Conservation (phyloP, 2,888 invertebrate species). For the Zaprionus lineosus region DNA sequence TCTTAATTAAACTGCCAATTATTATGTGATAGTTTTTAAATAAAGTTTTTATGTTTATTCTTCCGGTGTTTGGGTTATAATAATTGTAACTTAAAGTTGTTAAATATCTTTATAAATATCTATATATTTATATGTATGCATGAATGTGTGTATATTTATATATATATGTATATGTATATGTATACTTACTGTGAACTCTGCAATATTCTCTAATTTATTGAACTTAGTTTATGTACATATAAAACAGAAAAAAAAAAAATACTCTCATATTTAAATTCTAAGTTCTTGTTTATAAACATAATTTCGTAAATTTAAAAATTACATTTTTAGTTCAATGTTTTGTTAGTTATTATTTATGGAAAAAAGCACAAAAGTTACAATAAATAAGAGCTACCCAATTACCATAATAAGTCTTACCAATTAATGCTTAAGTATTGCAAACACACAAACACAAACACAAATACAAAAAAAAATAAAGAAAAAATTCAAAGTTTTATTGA, state of each 20-base stretch:
- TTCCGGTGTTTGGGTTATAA: slow-evolving; percentile 71
- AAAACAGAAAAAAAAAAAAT: no score
- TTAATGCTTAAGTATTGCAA: slow-evolving; percentile 70
- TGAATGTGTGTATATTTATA: no score
- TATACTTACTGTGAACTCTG: slow-evolving; percentile 55
- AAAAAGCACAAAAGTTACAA: slow-evolving; percentile 26
- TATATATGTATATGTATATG: slow-evolving; percentile 11
- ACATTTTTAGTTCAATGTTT: slow-evolving; percentile 71
- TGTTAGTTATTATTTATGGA: slow-evolving; percentile 79
- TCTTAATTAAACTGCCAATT: slow-evolving; percentile 78
- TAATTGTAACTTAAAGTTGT: slow-evolving; percentile 45
- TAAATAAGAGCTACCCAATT: slow-evolving; percentile 35
- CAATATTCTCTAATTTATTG: slow-evolving; percentile 77
- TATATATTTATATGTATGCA: no score
- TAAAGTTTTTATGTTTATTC: slow-evolving; percentile 34
- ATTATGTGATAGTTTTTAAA: slow-evolving; percentile 78
- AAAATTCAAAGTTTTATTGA: slow-evolving; percentile 71
- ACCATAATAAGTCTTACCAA: slow-evolving; percentile 55
- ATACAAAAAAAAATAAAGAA: slow-evolving; percentile 62
- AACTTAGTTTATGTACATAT: slow-evolving; percentile 72
- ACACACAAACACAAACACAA: slow-evolving; percentile 67
- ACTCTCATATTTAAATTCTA: slow-evolving; percentile 23
- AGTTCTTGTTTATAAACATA: slow-evolving; percentile 56
- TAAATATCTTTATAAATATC: slow-evolving; percentile 34
- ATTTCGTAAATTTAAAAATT: slow-evolving; percentile 25